Evolutionary conservation across 2,113 vertebrate genomes (phyloP).

Genomic region (Regulus satrapa): DNA sequence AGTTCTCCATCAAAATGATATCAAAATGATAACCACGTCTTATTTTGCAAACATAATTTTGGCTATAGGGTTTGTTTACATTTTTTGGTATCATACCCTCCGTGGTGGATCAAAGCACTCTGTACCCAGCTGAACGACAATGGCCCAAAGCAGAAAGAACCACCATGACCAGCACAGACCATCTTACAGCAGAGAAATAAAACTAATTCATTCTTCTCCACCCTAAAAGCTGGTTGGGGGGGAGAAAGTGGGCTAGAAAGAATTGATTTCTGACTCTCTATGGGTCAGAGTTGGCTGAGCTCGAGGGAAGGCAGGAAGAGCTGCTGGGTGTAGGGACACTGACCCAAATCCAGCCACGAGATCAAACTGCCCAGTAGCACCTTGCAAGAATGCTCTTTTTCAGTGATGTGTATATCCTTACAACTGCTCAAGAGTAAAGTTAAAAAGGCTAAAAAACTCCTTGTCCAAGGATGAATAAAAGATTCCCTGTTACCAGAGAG

Average conservation of each 20-base stretch:
- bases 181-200: background rate
- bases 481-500: background rate
- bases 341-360: background rate
- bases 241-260: background rate
- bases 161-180: background rate
- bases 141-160: background rate
- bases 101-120: background rate
- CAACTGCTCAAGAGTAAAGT: background rate
- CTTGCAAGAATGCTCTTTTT: background rate
- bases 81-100: background rate
- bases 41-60: background rate
- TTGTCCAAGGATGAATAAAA: background rate
- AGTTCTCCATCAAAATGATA: background rate
- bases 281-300: background rate
- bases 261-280: background rate
- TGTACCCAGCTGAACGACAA: accelerated
- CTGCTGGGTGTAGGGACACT: background rate
- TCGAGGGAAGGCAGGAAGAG: background rate
- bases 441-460: background rate
- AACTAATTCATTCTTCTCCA: background rate
- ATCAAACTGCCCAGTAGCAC: background rate
- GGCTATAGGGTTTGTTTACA: background rate
- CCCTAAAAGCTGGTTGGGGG: background rate
- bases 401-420: background rate
- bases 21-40: background rate